Base-by-base conservation (phyloP, 1,140 invertebrate species). In the Eriosoma lanigerum region DNA sequence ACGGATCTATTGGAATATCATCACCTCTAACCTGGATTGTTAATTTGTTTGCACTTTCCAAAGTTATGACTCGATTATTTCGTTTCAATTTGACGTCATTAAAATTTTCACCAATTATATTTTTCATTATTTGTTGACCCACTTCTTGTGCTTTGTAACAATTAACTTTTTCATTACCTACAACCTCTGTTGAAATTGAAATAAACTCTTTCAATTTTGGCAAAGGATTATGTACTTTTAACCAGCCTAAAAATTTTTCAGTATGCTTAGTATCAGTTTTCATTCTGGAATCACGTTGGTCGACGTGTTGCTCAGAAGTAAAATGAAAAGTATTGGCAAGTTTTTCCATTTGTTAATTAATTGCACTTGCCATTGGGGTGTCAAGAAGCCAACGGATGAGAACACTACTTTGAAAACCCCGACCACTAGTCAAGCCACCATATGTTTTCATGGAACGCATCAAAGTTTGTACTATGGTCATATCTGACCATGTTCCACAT, bases 391-490 rank as follows among this genome's bases (percentile, higher is more conserved):
- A 38, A 38, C 32, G 32, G 8, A 38, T 38, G 32, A 38, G 32
- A 4, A 38, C 32, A 38, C 32, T 38, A 38, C 85, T 83, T 82
- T 82, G 73, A n/a, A 83, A 83, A 82, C 85, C 84, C 84, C 85
- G 82, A 9, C 85, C 84, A 81, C 81, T 83, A 81, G 83, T 62
- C 76, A 86, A 56, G 78, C 84, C 86, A 81, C 86, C 86, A 81
- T 82, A 82, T 73, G 84, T 85, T 81, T 87, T 87, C 83, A 88
- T 85, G 46, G 85, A 82, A 82, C 85, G 83, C 84, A 87, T 88
- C 9, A 86, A 81, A 21, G 81, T 80, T 80, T 85, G 85, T 81
- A 86, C 84, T 50, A 86, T 86, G 3, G 83, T 83, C 85, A 87
- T 86, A 81, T 87, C 86, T 6, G 83, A 70, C 81, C 84, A 86